Evolutionary conservation across 2,113 vertebrate species (phyloP).

Genomic region (Lepus europaeus): DNA sequence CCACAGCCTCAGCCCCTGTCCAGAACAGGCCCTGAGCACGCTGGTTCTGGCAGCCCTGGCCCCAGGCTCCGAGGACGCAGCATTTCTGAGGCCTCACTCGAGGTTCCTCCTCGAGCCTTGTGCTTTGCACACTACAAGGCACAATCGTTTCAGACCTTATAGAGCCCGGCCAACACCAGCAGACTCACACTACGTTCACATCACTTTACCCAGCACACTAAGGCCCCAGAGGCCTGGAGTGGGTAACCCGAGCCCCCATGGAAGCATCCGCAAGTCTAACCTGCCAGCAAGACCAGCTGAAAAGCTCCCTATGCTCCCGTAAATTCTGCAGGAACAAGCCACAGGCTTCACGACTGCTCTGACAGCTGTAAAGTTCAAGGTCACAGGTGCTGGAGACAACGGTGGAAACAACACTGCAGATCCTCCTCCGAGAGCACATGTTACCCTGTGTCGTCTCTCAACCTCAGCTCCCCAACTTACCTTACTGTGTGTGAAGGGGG

Average conservation of each 20-base stretch:
- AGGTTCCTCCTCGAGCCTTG: neutral
- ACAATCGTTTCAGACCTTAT: accelerated
- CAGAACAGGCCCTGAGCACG: neutral
- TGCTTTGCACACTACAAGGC: too few relatives aligned
- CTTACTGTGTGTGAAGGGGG: conserved; percentile 97
- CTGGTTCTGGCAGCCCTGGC: neutral
- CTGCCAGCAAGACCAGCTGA: neutral
- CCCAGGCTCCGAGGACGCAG: too few relatives aligned
- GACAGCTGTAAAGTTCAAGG: neutral
- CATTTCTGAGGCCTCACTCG: accelerated
- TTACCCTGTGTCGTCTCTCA: neutral
- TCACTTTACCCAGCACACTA: neutral
- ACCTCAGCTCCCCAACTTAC: conserved; percentile 85
- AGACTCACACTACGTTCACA: accelerated
- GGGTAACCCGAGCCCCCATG: too few relatives aligned
- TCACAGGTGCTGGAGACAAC: neutral
- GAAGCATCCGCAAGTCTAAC: neutral
- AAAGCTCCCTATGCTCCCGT: neutral
- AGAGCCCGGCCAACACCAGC: neutral
- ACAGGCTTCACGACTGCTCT: neutral
- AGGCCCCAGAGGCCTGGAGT: accelerated
- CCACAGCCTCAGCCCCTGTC: neutral
- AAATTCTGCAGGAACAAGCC: neutral
- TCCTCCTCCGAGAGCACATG: neutral
- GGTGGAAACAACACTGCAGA: neutral